Conservation (phyloP, 2,113 vertebrate genomes). For the Scytalopus superciliaris region DNA sequence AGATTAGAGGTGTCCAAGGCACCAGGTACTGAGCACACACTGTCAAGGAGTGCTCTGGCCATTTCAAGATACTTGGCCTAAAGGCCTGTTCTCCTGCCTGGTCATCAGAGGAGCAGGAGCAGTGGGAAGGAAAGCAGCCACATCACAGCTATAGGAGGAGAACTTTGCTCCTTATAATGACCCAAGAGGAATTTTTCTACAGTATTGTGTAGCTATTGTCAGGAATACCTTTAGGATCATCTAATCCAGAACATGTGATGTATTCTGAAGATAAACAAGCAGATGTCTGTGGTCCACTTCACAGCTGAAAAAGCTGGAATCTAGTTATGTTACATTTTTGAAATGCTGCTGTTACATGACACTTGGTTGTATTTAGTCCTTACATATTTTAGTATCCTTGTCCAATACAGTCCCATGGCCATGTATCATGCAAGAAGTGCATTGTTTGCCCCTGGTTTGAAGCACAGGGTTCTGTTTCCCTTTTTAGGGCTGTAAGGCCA, state of each 20-base stretch:
- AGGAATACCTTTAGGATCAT: neutral
- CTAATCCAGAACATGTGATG: neutral
- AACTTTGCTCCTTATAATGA: neutral
- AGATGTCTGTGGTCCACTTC: neutral
- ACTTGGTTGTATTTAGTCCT: neutral
- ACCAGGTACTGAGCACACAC: neutral
- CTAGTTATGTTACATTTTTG: neutral
- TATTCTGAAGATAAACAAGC: neutral
- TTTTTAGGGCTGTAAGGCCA: neutral
- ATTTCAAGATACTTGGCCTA: neutral
- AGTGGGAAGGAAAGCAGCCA: neutral
- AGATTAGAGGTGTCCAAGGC: neutral
- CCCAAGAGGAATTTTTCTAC: neutral
- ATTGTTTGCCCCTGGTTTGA: neutral
- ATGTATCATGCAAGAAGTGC: neutral
- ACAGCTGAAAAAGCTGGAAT: neutral
- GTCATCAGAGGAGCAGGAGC: neutral
- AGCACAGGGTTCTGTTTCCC: neutral
- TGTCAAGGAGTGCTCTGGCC: neutral
- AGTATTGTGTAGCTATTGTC: neutral
- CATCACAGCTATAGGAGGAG: neutral
- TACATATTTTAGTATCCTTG: neutral
- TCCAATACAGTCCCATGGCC: neutral
- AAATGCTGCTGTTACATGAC: neutral
- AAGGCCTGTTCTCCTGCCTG: neutral